Evolutionary conservation across 2,113 vertebrate species (phyloP), one percentile per base, ranked within the genome.

Genomic region (Beaufortia kweichowensis): DNA sequence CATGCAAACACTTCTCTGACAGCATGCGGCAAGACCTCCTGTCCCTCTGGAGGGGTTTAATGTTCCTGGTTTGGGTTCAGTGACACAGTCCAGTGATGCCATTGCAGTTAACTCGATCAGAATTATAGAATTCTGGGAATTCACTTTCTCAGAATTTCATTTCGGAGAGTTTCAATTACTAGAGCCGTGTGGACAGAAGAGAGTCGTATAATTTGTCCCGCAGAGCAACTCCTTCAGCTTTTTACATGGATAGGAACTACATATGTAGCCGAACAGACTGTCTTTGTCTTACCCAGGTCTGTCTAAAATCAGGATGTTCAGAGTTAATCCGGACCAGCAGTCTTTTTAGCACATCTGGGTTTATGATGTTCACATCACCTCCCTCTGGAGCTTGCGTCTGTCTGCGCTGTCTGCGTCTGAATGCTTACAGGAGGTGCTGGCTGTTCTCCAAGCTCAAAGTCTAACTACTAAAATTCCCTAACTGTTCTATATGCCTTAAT

Each of bases 231-330:
- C 80, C 81, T 77, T 69, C 80, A 60, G 75, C 57, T 70, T 80
- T 2, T 31, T 67, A 85, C 84, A 84, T 86, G 85, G 57, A 43
- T 59, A 59, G 81, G 78, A 85, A 80, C 80, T 48, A 59, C 69
- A 79, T 79, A 61, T 82, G 48, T 65, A 68, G 31, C 74, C 64
- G 23, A 59, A 71, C 33, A 71, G 69, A 71, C 53, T 3, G 2
- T 76, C 85, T 82, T 86, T 84, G 79, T 87, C 68, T 74, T 57
- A 53, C 70, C 15, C 70, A 76, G 83, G 78, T 71, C 71, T 33
- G 63, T 50, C 68, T 41, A 67, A 78, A 80, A 62, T 56, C 3
- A 56, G 41, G 31, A 26, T 9, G 4, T 62, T 60, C 56, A 29
- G 10, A 59, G 17, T 5, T 26, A 39, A 33, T 19, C 48, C 12